These are phyloP conservation scores for Erpobdella octoculata DNA, from an alignment of 2,888 invertebrate genomes.

Conservation along the genomic window DNA sequence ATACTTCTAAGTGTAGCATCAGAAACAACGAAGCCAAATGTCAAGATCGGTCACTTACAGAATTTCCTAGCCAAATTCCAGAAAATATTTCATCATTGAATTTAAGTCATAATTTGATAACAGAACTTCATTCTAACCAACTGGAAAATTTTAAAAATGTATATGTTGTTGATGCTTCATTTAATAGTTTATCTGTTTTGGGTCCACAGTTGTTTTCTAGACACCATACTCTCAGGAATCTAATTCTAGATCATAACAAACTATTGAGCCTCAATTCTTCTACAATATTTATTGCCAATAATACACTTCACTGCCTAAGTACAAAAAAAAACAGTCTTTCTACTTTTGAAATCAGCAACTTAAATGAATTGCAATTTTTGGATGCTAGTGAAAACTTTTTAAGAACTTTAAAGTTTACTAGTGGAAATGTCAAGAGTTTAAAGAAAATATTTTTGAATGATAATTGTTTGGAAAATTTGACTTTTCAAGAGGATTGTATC, in stretches of 20 bases:
- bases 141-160: not conserved
- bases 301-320: not conserved
- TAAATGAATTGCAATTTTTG: not conserved
- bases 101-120: conserved; percentile 12
- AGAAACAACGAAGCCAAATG: too few relatives aligned
- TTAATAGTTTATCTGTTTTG: not conserved
- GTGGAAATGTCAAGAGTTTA: not conserved
- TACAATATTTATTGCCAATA: not conserved
- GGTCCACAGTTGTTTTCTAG: not conserved
- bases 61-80: not conserved
- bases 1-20: too few relatives aligned
- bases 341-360: not conserved
- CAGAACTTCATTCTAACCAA: not conserved
- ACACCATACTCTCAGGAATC: not conserved
- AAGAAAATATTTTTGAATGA: not conserved
- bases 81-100: not conserved
- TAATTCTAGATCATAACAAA: conserved; percentile 6
- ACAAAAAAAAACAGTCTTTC: not conserved
- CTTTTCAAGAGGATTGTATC: not conserved
- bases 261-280: not conserved
- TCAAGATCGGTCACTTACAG: not conserved
- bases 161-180: not conserved
- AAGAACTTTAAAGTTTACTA: conserved; percentile 1
- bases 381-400: not conserved
- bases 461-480: not conserved